Percentiles rank a stretch among this genome's conserved stretches.
Evolutionary conservation across 2,888 invertebrate genomes (phyloP).

Genomic region (Arrhopalites spinosus): DNA sequence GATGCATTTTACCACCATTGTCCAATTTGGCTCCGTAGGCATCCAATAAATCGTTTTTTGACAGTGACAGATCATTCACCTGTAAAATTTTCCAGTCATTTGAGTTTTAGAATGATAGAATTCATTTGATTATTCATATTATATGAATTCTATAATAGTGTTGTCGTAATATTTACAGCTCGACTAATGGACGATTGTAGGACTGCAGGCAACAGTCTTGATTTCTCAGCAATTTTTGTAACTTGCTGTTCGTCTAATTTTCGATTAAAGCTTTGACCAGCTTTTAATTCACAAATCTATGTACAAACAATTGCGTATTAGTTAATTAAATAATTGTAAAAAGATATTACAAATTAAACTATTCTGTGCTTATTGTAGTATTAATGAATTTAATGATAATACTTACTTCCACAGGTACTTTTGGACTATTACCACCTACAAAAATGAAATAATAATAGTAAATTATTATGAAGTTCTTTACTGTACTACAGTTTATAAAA

Average conservation of each 20-base stretch:
- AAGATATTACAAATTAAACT: too few species aligned
- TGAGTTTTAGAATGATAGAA: too few species aligned
- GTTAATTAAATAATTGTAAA: too few species aligned
- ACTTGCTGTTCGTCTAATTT: conserved; percentile 25
- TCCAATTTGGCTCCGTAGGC: neutral
- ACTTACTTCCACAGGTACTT: conserved; percentile 34
- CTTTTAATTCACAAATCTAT: conserved; percentile 28
- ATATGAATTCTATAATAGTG: too few species aligned
- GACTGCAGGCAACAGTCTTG: conserved; percentile 16
- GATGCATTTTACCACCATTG: conserved; percentile 30
- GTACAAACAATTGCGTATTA: neutral
- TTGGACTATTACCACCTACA: conserved; percentile 29
- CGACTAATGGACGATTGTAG: conserved; percentile 5
- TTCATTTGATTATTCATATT: too few species aligned
- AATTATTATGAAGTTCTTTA: too few species aligned
- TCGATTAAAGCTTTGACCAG: conserved; percentile 32
- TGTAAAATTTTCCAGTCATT: too few species aligned
- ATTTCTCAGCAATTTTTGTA: conserved; percentile 19
- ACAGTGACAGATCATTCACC: neutral
- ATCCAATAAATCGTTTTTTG: neutral
- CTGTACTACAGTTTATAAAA: too few species aligned
- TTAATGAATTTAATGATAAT: too few species aligned
- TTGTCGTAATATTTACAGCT: too few species aligned
- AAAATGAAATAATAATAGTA: too few species aligned
- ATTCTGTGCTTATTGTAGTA: too few species aligned